Percentiles rank a stretch among this genome's conserved stretches.
These are phyloP conservation scores for Salvelinus namaycush DNA, from an alignment of 2,113 vertebrate genomes.

Conservation along the genomic window DNA sequence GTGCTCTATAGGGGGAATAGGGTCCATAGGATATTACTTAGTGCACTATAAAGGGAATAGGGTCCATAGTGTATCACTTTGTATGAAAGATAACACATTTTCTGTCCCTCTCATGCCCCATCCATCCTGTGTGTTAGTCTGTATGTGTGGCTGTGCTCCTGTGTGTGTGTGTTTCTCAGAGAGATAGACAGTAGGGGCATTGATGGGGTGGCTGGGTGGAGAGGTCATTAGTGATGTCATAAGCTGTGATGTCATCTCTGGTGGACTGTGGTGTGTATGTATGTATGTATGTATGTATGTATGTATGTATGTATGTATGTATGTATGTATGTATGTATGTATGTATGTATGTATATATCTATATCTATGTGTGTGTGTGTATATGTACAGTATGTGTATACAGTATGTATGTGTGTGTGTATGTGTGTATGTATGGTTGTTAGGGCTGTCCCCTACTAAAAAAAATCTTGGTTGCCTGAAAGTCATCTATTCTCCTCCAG, in stretches of 20 bases:
- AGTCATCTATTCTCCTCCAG: too few species aligned
- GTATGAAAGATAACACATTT: too few species aligned
- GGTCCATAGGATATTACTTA: too few species aligned
- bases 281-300: background rate
- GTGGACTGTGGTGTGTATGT: conserved; percentile 43
- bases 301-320: background rate
- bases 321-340: background rate
- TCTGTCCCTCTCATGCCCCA: too few species aligned
- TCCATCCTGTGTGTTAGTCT: background rate
- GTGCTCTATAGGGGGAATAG: too few species aligned
- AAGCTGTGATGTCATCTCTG: conserved; percentile 69
- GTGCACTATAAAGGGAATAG: too few species aligned
- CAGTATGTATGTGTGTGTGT: background rate
- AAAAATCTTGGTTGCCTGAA: too few species aligned
- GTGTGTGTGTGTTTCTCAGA: background rate
- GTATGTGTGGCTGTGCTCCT: background rate
- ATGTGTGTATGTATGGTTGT: too few species aligned
- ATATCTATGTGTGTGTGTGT: too few species aligned
- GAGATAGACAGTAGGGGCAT: conserved; percentile 61
- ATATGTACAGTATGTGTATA: too few species aligned
- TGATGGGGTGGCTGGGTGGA: conserved; percentile 54
- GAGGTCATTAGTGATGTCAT: conserved; percentile 72
- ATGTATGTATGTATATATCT: background rate
- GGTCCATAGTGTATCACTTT: too few species aligned
- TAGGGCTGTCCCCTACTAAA: too few species aligned